These are phyloP conservation scores for Nesoenas mayeri DNA, from an alignment of 2,113 vertebrate genomes.

Conservation along the genomic window DNA sequence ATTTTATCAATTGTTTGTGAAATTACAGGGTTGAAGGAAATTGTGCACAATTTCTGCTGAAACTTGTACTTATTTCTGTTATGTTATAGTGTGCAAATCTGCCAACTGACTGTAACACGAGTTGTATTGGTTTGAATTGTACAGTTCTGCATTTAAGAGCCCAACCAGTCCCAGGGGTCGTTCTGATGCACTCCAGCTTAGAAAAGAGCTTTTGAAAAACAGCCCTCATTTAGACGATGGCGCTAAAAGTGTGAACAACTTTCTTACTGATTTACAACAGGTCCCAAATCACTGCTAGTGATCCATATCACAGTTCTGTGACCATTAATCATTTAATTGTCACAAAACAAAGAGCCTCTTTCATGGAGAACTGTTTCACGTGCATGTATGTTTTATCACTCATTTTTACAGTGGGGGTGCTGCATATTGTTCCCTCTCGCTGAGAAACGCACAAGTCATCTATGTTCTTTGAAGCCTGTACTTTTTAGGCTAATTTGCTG, in stretches of 20 bases:
- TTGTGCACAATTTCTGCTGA: neutral
- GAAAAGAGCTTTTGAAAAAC: neutral
- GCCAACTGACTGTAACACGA: neutral
- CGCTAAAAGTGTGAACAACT: neutral
- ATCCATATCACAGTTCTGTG: neutral
- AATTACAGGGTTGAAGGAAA: neutral
- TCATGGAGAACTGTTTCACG: neutral
- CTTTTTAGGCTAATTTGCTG: neutral
- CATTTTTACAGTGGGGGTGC: neutral
- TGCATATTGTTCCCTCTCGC: neutral
- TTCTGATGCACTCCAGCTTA: neutral
- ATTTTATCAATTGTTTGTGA: neutral
- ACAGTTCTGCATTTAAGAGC: neutral
- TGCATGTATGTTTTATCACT: neutral
- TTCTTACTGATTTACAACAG: neutral
- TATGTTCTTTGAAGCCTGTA: neutral
- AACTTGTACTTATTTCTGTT: neutral
- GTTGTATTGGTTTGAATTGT: neutral
- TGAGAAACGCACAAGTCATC: neutral
- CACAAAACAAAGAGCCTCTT: neutral
- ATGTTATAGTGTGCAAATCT: neutral
- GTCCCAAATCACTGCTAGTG: neutral
- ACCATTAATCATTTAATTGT: neutral
- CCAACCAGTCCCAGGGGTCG: neutral
- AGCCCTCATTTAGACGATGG: neutral